These are phyloP conservation scores for Ascidia mentula DNA, from an alignment of 23 tunicate species.

Conservation along the genomic window DNA sequence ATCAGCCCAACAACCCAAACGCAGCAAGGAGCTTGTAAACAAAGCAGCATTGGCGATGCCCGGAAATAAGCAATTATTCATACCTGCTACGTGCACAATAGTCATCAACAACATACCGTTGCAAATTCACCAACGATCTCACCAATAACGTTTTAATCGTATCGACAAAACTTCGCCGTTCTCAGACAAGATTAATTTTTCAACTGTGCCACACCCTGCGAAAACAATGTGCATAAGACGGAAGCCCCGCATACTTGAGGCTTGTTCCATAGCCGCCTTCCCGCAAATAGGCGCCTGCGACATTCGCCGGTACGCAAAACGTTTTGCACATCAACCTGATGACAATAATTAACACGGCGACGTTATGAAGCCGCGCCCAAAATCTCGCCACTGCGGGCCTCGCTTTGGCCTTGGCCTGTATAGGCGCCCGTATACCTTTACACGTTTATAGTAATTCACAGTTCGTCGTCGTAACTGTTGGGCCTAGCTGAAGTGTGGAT, in stretches of 20 bases:
- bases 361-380: not conserved
- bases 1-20: no score
- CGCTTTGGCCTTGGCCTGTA: not conserved
- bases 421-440: not conserved
- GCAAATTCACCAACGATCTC: no score
- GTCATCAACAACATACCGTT: no score
- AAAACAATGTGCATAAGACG: not conserved
- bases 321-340: conserved; percentile 4
- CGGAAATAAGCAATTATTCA: no score
- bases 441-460: not conserved
- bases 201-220: conserved; percentile 4
- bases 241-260: not conserved
- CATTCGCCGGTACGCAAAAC: conserved; percentile 1
- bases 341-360: not conserved
- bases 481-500: not conserved
- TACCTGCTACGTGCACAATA: no score
- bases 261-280: not conserved
- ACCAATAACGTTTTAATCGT: no score
- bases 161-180: no score
- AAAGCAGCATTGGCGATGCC: no score
- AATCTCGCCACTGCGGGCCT: not conserved
- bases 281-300: not conserved
- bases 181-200: no score
- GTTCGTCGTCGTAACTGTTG: not conserved
- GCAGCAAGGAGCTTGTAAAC: no score